These are phyloP conservation scores for Zosterops lateralis DNA, from an alignment of 2,113 vertebrate species.

Conservation along the genomic window DNA sequence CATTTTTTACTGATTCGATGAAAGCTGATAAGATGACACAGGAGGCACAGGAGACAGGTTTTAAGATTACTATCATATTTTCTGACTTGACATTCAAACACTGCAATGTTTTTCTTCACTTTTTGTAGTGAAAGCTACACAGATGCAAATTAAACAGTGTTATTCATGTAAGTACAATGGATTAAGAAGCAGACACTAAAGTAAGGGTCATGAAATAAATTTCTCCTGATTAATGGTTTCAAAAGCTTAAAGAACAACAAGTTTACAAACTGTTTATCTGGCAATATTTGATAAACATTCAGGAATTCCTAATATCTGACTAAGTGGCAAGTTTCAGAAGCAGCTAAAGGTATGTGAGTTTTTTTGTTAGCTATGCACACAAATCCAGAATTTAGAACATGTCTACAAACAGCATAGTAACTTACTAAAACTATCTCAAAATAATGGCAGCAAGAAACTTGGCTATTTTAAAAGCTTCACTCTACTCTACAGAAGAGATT, in stretches of 20 bases:
- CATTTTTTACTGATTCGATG: neutral
- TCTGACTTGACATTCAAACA: neutral
- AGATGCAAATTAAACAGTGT: neutral
- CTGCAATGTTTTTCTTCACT: neutral
- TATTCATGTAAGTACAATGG: neutral
- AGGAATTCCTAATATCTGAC: neutral
- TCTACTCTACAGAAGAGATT: neutral
- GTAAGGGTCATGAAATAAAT: neutral
- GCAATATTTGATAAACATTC: neutral
- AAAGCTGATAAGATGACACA: neutral
- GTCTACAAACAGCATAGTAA: neutral
- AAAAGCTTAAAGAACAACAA: neutral
- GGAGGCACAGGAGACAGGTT: neutral
- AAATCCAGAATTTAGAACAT: neutral
- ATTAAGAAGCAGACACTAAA: neutral
- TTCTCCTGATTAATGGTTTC: neutral
- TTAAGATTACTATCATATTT: neutral
- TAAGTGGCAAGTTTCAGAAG: neutral
- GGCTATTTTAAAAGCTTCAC: neutral
- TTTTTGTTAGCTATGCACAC: neutral
- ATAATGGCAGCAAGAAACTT: neutral
- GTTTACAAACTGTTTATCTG: neutral
- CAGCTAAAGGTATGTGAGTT: neutral
- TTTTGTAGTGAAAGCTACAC: neutral
- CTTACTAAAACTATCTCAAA: neutral